Evolutionary conservation across 2,113 vertebrate species (phyloP).

Genomic region (Protobothrops flavoviridis): DNA sequence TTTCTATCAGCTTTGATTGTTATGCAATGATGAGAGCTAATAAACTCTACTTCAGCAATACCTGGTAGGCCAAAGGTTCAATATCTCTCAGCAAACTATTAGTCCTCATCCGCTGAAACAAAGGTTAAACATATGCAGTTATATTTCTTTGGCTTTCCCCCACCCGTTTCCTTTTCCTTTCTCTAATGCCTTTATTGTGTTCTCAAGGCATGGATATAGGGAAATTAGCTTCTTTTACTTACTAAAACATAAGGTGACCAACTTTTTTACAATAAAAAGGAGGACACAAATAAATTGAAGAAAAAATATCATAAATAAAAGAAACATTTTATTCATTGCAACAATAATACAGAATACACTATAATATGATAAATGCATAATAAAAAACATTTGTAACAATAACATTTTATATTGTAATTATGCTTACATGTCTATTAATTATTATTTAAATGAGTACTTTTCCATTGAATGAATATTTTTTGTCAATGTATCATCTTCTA

Average conservation of each 20-base stretch:
- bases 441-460: too few relatives aligned
- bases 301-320: too few relatives aligned
- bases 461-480: too few relatives aligned
- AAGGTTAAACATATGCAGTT: not conserved
- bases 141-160: not conserved
- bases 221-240: not conserved
- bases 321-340: too few relatives aligned
- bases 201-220: not conserved
- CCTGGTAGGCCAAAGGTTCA: not conserved
- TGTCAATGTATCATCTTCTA: too few relatives aligned
- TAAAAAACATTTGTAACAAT: too few relatives aligned
- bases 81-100: not conserved
- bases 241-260: not conserved
- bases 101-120: not conserved
- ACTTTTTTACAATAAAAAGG: too few relatives aligned
- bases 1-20: not conserved
- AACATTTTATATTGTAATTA: too few relatives aligned
- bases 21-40: not conserved
- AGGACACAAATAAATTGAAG: too few relatives aligned
- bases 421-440: too few relatives aligned
- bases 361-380: too few relatives aligned
- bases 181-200: not conserved
- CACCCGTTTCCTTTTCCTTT: not conserved
- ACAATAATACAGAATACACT: too few relatives aligned
- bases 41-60: not conserved